These are phyloP conservation scores for Drosophila equinoxialis DNA, from an alignment of 1,140 invertebrate species.

Conservation along the genomic window DNA sequence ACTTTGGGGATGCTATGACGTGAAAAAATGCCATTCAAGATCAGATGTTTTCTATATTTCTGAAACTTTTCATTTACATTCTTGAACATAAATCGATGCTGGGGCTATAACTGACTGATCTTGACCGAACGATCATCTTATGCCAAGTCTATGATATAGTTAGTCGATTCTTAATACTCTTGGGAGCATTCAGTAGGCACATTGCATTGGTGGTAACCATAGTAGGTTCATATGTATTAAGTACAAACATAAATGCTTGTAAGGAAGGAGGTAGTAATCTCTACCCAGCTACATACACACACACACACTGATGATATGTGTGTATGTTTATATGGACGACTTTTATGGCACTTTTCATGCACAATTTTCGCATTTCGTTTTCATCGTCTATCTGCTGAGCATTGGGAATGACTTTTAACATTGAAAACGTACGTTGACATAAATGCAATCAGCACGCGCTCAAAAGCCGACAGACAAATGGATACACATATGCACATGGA, in stretches of 20 bases:
- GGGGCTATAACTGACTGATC: no score
- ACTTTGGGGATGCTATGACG: no score
- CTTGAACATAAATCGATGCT: no score
- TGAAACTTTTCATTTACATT: no score
- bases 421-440: constrained; percentile 78
- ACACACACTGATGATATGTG: background rate
- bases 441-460: constrained; percentile 76
- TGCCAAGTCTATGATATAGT: no score
- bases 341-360: constrained; percentile 69
- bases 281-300: background rate
- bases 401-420: constrained; percentile 56
- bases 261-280: background rate
- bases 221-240: background rate
- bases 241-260: background rate
- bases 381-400: constrained; percentile 20
- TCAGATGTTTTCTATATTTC: no score
- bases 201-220: no score
- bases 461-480: constrained; percentile 20
- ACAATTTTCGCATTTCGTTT: constrained; percentile 60
- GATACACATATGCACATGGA: constrained; percentile 33
- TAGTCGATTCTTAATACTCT: no score
- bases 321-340: constrained; percentile 24
- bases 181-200: no score
- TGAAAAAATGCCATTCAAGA: no score
- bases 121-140: no score